Conservation (phyloP, 2,113 vertebrate species). For the Notothenia rossii region DNA sequence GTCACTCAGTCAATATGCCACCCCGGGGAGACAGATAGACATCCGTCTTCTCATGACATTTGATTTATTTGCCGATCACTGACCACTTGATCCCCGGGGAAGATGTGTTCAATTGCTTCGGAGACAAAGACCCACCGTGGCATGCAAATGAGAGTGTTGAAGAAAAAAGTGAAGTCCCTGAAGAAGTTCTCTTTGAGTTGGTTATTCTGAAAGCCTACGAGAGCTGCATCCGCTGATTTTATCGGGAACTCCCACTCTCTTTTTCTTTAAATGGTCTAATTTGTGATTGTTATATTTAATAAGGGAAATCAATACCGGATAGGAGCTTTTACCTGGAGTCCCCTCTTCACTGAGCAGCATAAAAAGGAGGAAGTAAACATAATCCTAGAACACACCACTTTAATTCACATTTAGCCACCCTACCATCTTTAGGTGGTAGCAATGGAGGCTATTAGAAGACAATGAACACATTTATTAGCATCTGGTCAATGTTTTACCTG, state of each 20-base stretch:
- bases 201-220: conserved; percentile 10
- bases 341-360: not conserved
- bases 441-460: not conserved
- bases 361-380: not conserved
- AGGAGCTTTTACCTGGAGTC: not conserved
- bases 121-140: conserved; percentile 3
- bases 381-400: not conserved
- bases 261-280: not conserved
- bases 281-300: conserved; percentile 24
- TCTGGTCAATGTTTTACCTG: not conserved
- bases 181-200: conserved; percentile 12
- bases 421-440: not conserved
- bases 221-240: not conserved
- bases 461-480: not conserved
- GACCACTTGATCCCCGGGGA: conserved; percentile 36
- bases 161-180: not conserved
- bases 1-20: conserved; percentile 56
- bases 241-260: not conserved
- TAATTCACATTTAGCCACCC: not conserved
- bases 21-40: conserved; percentile 28
- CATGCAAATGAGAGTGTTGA: conserved; percentile 12
- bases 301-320: conserved; percentile 17
- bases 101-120: conserved; percentile 35
- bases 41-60: conserved; percentile 47
- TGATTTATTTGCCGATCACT: conserved; percentile 61